These are phyloP conservation scores for Acronicta leporina DNA, from an alignment of 2,888 invertebrate species.

Conservation along the genomic window DNA sequence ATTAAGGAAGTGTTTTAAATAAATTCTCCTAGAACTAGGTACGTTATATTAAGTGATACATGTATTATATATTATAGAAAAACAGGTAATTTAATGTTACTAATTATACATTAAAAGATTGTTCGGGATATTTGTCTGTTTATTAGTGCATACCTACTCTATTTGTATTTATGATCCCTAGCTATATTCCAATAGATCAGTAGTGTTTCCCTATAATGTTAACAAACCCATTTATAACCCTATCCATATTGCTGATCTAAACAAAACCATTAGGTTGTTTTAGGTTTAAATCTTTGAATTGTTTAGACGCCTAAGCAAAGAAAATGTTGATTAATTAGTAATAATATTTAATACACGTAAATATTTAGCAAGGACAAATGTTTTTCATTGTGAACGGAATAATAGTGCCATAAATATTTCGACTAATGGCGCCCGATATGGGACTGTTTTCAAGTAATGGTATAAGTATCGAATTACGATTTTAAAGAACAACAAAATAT, in stretches of 20 bases:
- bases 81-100: no score
- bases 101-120: no score
- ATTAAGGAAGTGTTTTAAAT: no score
- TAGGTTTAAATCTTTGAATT: conserved; percentile 17
- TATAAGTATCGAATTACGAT: not conserved
- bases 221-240: conserved; percentile 20
- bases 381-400: conserved; percentile 25
- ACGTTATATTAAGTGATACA: no score
- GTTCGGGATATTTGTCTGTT: conserved; percentile 8
- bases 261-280: conserved; percentile 29
- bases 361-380: conserved; percentile 27
- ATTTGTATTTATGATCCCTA: conserved; percentile 26
- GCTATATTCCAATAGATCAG: conserved; percentile 22
- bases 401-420: conserved; percentile 11
- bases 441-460: conserved; percentile 17
- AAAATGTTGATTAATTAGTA: conserved; percentile 44
- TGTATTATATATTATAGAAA: no score
- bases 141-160: conserved; percentile 11
- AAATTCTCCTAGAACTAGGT: no score
- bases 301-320: conserved; percentile 9
- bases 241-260: conserved; percentile 19
- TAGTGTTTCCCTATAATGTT: conserved; percentile 25
- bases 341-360: conserved; percentile 37
- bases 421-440: conserved; percentile 42
- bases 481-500: conserved; percentile 39